Conservation (phyloP, 2,888 invertebrate species). For the Eupeodes luniger region DNA sequence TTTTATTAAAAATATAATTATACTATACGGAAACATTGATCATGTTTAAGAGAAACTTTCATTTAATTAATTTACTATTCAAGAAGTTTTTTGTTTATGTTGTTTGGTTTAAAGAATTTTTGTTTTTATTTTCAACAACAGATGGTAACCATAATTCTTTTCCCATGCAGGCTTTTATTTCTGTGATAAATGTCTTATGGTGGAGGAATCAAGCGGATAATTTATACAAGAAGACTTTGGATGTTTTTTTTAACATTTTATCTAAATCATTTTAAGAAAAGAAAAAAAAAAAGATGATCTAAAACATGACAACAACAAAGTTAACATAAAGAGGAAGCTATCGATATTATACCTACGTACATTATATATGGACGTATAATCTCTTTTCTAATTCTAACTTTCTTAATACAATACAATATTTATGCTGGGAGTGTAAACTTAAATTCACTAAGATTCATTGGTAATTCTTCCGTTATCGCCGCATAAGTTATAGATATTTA, state of each 20-base stretch:
- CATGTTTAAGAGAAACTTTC: too few species aligned
- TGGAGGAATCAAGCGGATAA: slow-evolving; percentile 56
- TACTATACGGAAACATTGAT: too few species aligned
- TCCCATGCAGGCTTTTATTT: background rate
- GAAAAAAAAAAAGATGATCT: background rate
- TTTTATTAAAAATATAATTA: too few species aligned
- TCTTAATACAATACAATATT: slow-evolving; percentile 69
- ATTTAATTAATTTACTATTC: too few species aligned
- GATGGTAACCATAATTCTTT: background rate
- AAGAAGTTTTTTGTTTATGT: too few species aligned
- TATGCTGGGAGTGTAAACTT: slow-evolving; percentile 53
- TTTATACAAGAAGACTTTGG: slow-evolving; percentile 54
- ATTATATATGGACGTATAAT: background rate
- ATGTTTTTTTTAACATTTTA: slow-evolving; percentile 56
- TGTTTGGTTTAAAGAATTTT: too few species aligned
- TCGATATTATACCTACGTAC: background rate
- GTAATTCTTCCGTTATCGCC: slow-evolving; percentile 39
- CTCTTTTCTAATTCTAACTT: slow-evolving; percentile 37
- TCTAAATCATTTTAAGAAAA: slow-evolving; percentile 23
- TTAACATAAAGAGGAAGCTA: background rate
- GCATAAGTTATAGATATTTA: background rate
- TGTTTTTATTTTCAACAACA: background rate
- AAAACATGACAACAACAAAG: background rate
- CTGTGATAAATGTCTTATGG: slow-evolving; percentile 15
- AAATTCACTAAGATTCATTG: slow-evolving; percentile 17